Evolutionary conservation across 2,888 invertebrate species (phyloP).

Genomic region (Dastarcus helophoroides): DNA sequence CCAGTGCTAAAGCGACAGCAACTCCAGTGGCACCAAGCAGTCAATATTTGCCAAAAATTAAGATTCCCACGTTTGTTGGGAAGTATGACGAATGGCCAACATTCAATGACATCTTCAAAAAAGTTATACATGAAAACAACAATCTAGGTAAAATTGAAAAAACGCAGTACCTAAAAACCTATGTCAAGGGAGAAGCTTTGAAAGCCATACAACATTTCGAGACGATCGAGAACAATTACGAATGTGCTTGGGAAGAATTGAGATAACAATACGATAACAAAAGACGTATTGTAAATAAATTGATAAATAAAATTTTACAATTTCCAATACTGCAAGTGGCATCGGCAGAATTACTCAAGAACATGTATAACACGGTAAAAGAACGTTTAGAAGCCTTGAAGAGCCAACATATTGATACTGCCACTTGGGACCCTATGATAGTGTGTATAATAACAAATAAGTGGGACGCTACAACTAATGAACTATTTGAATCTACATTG

Average conservation of each 20-base stretch:
- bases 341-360: background rate
- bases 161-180: background rate
- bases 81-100: background rate
- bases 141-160: constrained; percentile 1
- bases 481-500: background rate
- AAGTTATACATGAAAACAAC: background rate
- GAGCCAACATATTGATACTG: background rate
- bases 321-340: background rate
- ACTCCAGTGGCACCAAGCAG: no score
- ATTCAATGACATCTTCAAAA: background rate
- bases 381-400: background rate
- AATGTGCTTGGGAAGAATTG: background rate
- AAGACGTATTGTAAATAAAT: background rate
- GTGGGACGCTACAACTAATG: background rate
- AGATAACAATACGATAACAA: constrained; percentile 1
- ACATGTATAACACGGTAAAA: background rate
- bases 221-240: background rate
- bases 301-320: constrained; percentile 1
- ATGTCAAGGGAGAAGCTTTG: background rate
- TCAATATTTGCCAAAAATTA: constrained; percentile 1
- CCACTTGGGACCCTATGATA: background rate
- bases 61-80: constrained; percentile 1
- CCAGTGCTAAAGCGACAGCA: no score
- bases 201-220: background rate
- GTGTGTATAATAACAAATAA: background rate